Evolutionary conservation across 2,797 vertebrate species (phyloP).

Genomic region (Lycodopsis pacificus): DNA sequence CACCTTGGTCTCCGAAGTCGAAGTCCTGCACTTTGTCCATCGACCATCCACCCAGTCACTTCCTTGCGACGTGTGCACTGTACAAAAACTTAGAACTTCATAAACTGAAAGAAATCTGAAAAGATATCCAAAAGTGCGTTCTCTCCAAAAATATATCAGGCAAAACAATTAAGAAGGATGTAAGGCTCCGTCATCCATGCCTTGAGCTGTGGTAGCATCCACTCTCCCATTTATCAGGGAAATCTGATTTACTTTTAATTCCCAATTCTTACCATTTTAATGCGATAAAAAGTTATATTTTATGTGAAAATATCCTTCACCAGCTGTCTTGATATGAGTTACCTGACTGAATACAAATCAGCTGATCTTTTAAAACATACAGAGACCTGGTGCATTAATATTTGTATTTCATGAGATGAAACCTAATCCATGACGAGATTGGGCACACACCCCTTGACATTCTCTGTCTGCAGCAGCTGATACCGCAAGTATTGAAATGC

Average conservation of each 20-base stretch:
- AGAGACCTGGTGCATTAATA: conserved; percentile 19
- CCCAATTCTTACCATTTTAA: not conserved
- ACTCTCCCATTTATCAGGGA: not conserved
- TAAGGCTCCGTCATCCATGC: not conserved
- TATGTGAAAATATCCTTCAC: not conserved
- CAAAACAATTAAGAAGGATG: not conserved
- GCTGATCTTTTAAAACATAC: not conserved
- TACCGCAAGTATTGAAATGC: conserved; percentile 37
- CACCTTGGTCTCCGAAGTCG: not conserved
- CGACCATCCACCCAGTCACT: not conserved
- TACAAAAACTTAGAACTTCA: not conserved
- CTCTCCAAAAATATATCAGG: not conserved
- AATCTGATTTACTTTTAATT: conserved; percentile 5
- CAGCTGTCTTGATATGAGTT: conserved; percentile 10
- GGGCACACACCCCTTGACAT: conserved; percentile 22
- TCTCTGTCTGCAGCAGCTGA: conserved; percentile 3
- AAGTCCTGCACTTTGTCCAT: not conserved
- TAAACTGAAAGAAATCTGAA: not conserved
- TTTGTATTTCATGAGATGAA: conserved; percentile 39
- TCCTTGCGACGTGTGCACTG: not conserved
- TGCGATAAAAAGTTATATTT: not conserved
- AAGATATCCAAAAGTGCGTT: not conserved
- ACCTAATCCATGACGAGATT: conserved; percentile 38
- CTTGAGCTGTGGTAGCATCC: not conserved
- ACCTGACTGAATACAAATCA: conserved; percentile 18